phyloP scores from a whole-genome alignment of 2,888 invertebrate genomes.

The Drosophila putrida region DNA sequence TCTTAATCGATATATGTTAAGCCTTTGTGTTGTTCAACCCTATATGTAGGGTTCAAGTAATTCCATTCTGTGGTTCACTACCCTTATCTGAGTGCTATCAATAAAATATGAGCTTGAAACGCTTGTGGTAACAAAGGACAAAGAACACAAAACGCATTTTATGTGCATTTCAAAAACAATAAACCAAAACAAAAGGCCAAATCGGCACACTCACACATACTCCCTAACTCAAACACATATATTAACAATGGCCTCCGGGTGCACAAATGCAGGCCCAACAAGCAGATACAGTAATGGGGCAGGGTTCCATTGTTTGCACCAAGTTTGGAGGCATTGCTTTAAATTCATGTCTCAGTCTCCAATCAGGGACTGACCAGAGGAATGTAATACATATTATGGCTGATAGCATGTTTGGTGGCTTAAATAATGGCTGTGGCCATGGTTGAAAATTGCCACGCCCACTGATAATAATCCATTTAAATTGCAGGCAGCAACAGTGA shows the following conservation, averaged over 20 bases:
- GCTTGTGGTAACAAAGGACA: constrained; percentile 40
- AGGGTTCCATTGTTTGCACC: constrained; percentile 46
- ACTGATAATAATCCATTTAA: constrained; percentile 34
- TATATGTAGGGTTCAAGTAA: constrained; percentile 4
- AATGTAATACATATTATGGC: constrained; percentile 60
- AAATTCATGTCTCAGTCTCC: constrained; percentile 4
- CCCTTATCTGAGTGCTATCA: constrained; percentile 44
- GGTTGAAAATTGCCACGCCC: constrained; percentile 32
- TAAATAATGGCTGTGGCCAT: constrained; percentile 50
- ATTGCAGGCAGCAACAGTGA: constrained; percentile 13
- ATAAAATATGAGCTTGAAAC: constrained; percentile 56
- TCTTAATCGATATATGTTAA: constrained; percentile 1
- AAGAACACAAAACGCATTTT: constrained; percentile 55
- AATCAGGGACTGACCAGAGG: constrained; percentile 38
- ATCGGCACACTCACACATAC: constrained; percentile 27
- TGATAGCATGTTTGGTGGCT: constrained; percentile 57
- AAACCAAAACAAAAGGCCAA: constrained; percentile 66
- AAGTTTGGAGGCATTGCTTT: constrained; percentile 29
- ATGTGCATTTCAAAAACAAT: constrained; percentile 69
- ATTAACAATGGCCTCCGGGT: constrained; percentile 13
- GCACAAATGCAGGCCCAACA: constrained; percentile 23
- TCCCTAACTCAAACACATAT: background rate
- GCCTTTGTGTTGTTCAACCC: background rate
- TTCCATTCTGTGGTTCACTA: constrained; percentile 3
- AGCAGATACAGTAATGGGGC: constrained; percentile 18